A percentile compares a stretch with the other conserved stretches of the same genome.
Evolutionary conservation across 1,140 invertebrate genomes (phyloP).

Genomic region (Rhyzopertha dominica): DNA sequence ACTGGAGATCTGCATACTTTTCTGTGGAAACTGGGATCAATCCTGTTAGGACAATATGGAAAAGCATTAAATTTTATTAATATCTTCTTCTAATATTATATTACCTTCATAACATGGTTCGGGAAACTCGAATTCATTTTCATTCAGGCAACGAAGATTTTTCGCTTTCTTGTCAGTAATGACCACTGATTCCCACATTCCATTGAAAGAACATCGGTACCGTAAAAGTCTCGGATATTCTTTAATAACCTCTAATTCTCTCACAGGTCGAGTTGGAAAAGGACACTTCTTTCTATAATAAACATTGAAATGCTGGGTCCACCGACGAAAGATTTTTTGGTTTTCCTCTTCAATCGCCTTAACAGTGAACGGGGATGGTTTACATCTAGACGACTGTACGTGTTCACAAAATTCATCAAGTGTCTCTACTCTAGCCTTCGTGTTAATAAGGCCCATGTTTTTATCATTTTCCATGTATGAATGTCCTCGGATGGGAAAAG

Average conservation of each 20-base stretch:
- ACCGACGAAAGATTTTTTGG: background rate
- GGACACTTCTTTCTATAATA: slow-evolving; percentile 11
- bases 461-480: slow-evolving; percentile 31
- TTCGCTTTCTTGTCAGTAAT: background rate
- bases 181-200: background rate
- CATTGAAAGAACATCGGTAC: slow-evolving; percentile 2
- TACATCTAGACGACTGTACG: slow-evolving; percentile 17
- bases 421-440: slow-evolving; percentile 20
- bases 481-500: slow-evolving; percentile 21
- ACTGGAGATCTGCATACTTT: no score
- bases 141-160: no score
- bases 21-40: no score
- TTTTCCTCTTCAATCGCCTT: no score
- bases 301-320: slow-evolving; percentile 1
- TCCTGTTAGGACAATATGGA: no score
- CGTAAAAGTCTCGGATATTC: slow-evolving; percentile 1
- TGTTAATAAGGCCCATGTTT: slow-evolving; percentile 30
- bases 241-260: slow-evolving; percentile 3
- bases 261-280: slow-evolving; percentile 12
- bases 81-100: no score
- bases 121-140: no score
- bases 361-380: slow-evolving; percentile 24
- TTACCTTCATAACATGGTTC: no score
- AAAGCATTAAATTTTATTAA: no score
- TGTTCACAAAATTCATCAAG: slow-evolving; percentile 21